Evolutionary conservation across 2,113 vertebrate genomes (phyloP), one percentile per base, ranked within the genome.

Genomic region (Condylura cristata): DNA sequence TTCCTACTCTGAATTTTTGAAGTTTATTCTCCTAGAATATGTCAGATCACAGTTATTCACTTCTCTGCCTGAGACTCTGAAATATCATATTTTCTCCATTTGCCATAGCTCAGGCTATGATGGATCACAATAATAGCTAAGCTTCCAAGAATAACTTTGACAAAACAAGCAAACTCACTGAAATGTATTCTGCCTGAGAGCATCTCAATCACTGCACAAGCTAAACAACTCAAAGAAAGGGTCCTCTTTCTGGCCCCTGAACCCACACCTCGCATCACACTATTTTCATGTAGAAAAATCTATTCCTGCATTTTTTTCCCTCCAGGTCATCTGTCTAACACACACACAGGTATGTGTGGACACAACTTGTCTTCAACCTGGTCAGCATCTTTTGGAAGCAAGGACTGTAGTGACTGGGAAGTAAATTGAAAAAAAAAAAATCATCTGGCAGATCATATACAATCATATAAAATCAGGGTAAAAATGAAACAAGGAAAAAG

Each of bases 231-330:
- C 32, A 74, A 78, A 87, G 39, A 37, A 34, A 13, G n/a, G 24
- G 11, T 26, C 2, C 1, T 41, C 13, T 6, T 81, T 85, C 30
- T 11, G 1, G 56, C 70, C 24, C 26, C 46, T 70, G 58, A 34
- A 28, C 37, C 0, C 8, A 61, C 34, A 22, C 24, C 60, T 71
- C 44, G 4, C 4, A 10, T 5, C 28, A n/a, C n/a, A n/a, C n/a
- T n/a, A 84, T 90, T 93, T 76, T 78, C 60, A 53, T 17, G 68
- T 86, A 48, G 32, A 32, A 82, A 92, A 90, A 75, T 70, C 26
- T 16, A 51, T 51, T 17, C 48, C 48, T 51, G 48, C 68, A 51
- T 22, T 65, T 70, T 91, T 22, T 71, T 65, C 13, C 13, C 30
- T 61, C 12, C 5, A 46, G 12, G 3, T 34, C 39, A 56, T 14